Evolutionary conservation across 2,888 invertebrate species (phyloP).

Genomic region (Coenonympha glycerion): DNA sequence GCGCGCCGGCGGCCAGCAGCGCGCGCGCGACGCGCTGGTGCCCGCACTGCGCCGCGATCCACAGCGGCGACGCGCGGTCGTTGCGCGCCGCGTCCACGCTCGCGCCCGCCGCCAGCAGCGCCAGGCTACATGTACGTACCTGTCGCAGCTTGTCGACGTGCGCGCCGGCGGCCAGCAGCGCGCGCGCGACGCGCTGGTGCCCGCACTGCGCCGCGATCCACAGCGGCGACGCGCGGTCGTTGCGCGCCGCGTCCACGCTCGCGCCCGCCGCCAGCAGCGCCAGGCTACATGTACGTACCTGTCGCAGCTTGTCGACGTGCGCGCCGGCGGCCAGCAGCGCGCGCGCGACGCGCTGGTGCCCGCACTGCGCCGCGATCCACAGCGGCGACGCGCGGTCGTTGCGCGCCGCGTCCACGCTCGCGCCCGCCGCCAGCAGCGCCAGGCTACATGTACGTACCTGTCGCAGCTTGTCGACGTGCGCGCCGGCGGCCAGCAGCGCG

Average conservation of each 20-base stretch:
- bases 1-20: slow-evolving; percentile 85
- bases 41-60: slow-evolving; percentile 97
- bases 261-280: slow-evolving; percentile 85
- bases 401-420: slow-evolving; percentile 82
- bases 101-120: slow-evolving; percentile 84
- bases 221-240: slow-evolving; percentile 90
- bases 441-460: too few relatives aligned
- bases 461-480: slow-evolving; percentile 85
- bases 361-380: slow-evolving; percentile 98
- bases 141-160: slow-evolving; percentile 86
- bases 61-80: slow-evolving; percentile 91
- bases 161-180: slow-evolving; percentile 86
- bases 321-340: slow-evolving; percentile 87
- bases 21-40: slow-evolving; percentile 87
- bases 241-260: slow-evolving; percentile 81
- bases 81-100: slow-evolving; percentile 82
- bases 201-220: slow-evolving; percentile 99
- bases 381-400: slow-evolving; percentile 91
- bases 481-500: slow-evolving; percentile 85
- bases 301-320: slow-evolving; percentile 84
- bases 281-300: too few relatives aligned
- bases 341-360: slow-evolving; percentile 87
- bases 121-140: too few relatives aligned
- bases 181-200: slow-evolving; percentile 85
- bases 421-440: slow-evolving; percentile 83